Conservation (phyloP, 2,888 invertebrate species). For the Slavum lentiscoides region DNA sequence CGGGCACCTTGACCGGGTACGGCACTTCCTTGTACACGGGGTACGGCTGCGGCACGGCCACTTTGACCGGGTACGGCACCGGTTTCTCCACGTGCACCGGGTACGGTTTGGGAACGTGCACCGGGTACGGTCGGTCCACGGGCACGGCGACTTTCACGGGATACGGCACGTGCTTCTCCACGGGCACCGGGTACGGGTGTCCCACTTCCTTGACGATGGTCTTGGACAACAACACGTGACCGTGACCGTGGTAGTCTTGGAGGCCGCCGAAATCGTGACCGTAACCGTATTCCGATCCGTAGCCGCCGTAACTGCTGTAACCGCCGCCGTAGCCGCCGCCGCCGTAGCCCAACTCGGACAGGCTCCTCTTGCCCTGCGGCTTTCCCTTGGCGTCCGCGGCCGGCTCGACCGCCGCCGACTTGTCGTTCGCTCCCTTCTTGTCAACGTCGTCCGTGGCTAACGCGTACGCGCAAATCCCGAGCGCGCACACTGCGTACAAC, state of each 20-base stretch:
- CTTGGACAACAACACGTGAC: slow-evolving; percentile 41
- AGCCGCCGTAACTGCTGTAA: slow-evolving; percentile 15
- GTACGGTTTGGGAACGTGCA: slow-evolving; percentile 56
- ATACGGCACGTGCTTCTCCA: slow-evolving; percentile 69
- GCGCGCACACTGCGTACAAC: slow-evolving; percentile 31
- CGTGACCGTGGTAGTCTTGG: slow-evolving; percentile 20
- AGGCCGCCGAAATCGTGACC: slow-evolving; percentile 43
- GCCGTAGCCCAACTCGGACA: background rate
- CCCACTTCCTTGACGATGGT: slow-evolving; percentile 44
- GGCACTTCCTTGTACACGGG: slow-evolving; percentile 55
- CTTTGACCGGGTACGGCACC: slow-evolving; percentile 55
- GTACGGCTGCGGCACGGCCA: slow-evolving; percentile 56
- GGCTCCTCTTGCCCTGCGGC: slow-evolving; percentile 15
- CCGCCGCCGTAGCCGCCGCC: slow-evolving; percentile 24
- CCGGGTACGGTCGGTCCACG: slow-evolving; percentile 56
- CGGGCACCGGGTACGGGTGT: slow-evolving; percentile 61
- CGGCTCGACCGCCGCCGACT: slow-evolving; percentile 1
- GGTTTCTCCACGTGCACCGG: slow-evolving; percentile 56
- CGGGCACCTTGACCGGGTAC: slow-evolving; percentile 55
- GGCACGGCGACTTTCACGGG: slow-evolving; percentile 62
- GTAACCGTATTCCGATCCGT: slow-evolving; percentile 36
- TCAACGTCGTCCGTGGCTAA: slow-evolving; percentile 2
- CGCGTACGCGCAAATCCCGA: slow-evolving; percentile 38
- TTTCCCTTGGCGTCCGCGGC: background rate
- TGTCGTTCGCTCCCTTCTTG: background rate